Base-by-base conservation (phyloP, 2,888 invertebrate species). In the Lepeophtheirus nordmannii region DNA sequence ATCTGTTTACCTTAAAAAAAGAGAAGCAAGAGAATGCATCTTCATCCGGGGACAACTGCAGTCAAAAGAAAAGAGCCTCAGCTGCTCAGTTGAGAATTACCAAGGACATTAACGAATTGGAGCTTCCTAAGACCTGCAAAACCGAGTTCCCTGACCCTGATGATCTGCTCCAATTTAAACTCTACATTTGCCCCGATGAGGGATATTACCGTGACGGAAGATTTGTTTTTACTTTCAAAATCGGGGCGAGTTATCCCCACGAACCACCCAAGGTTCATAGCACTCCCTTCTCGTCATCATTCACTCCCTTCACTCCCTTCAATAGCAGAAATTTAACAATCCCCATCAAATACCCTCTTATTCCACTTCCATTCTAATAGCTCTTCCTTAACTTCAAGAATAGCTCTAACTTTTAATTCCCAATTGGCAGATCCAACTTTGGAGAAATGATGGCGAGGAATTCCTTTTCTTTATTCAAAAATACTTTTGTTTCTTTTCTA, bases 91-190 rank as follows among this genome's bases (percentile, higher is more conserved):
- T 96, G 74, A 85, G 96, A 78, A 92, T 96, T 74, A 91, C 92
- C 76, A 97, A 96, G 89, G 96, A 96, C 82, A 88, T 96, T 75
- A 92, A 90, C 79, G 96, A 96, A 80, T 79, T 96, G 73, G 94
- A 92, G 80, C 82, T 96, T 75, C 96, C 96, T 70, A 93, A 92
- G 80, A 96, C 94, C 69, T 96, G 94, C 78, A 85, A 83, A 73
- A 90, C 92, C 75, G 93, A 94, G 75, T 93, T 94, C 76, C 91
- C 93, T 69, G 94, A 97, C 78, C 86, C 88, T 70, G 93, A 96
- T 81, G 94, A 97, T 79, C 81, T 97, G 75, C 82, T 96, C 72
- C 89, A 85, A 78, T 96, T 97, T 78, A 94, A 93, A 81, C 80
- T 97, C 75, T 85, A 90, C 70, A 94, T 97, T 76, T 89, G 87